Evolutionary conservation across 2,888 invertebrate genomes (phyloP), one percentile per base, ranked within the genome.

Genomic region (Ichneumoninae sp.): DNA sequence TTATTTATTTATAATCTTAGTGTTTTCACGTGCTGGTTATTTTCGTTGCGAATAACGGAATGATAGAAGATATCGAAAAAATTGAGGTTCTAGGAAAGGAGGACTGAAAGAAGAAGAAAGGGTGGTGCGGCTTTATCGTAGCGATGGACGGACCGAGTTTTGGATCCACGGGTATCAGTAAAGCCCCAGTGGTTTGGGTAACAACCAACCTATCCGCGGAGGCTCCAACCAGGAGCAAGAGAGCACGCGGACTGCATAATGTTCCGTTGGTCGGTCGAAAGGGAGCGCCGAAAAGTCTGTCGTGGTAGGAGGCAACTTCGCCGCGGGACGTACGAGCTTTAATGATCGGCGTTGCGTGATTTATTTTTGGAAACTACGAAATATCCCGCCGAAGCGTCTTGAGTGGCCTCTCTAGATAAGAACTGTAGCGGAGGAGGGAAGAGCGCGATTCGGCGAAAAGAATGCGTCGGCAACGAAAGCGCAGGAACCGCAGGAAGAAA

Each of bases 301-400:
- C 62, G 71, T 72, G 75, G 79, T 80, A 71, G 50, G 70, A 76
- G 54, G 44, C 22, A 50, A 69, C 50, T 70, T 82, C 66, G 84
- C 82, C 84, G 68, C 57, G 74, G 85, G 86, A 72, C 74, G 65
- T n/a, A 54, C 68, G 57, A 60, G 65, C 80, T 86, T 87, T 90
- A 90, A 90, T 91, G 91, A 91, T 91, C 89, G 87, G 85, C 86
- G 88, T 90, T 87, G 90, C 88, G 89, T 91, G 91, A 92, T 92
- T 92, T 92, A 91, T 90, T 92, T 92, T 91, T 90, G 91, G 90
- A 89, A 90, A 89, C 85, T 86, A 80, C 85, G 79, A 84, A 83
- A 85, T 85, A 80, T 82, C 71, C 74, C 57, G 83, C 76, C 79
- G 66, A 78, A 75, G 47, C 54, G 44, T 47, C 57, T 71, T 40